Evolutionary conservation across 2,888 invertebrate genomes (phyloP).

Genomic region (Mimachlamys varia): DNA sequence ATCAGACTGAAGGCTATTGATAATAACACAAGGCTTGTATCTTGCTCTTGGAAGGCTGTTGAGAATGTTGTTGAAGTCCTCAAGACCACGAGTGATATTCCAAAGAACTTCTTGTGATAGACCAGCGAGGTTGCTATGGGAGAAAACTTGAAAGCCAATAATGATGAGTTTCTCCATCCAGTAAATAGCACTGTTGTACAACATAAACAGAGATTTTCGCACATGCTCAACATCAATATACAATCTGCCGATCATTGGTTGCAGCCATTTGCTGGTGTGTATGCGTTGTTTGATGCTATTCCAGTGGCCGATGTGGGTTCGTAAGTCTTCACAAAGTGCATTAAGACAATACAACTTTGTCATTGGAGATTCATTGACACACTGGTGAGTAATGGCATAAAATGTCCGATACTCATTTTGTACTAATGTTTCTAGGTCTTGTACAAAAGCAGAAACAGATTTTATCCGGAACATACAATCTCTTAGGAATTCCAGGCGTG

Average conservation of each 20-base stretch:
- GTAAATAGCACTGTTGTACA: slow-evolving; percentile 74
- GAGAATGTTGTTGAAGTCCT: slow-evolving; percentile 79
- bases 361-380: slow-evolving; percentile 66
- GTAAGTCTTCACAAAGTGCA: slow-evolving; percentile 79
- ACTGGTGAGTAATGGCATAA: slow-evolving; percentile 74
- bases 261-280: slow-evolving; percentile 75
- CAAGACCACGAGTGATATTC: slow-evolving; percentile 79
- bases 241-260: slow-evolving; percentile 71
- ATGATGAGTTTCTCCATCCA: slow-evolving; percentile 77
- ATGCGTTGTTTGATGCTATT: slow-evolving; percentile 78
- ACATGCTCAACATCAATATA: slow-evolving; percentile 73
- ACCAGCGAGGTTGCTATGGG: slow-evolving; percentile 76
- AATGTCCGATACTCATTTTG: slow-evolving; percentile 74
- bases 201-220: slow-evolving; percentile 64
- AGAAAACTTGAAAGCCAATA: slow-evolving; percentile 79
- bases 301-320: slow-evolving; percentile 79
- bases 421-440: slow-evolving; percentile 73
- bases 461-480: slow-evolving; percentile 74
- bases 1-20: slow-evolving; percentile 42
- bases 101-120: slow-evolving; percentile 78
- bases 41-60: slow-evolving; percentile 61
- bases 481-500: slow-evolving; percentile 73
- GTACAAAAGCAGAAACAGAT: slow-evolving; percentile 69
- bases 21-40: slow-evolving; percentile 47
- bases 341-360: slow-evolving; percentile 78